Evolutionary conservation across 2,113 vertebrate species (phyloP).

Genomic region (Proterorhinus semilunaris): DNA sequence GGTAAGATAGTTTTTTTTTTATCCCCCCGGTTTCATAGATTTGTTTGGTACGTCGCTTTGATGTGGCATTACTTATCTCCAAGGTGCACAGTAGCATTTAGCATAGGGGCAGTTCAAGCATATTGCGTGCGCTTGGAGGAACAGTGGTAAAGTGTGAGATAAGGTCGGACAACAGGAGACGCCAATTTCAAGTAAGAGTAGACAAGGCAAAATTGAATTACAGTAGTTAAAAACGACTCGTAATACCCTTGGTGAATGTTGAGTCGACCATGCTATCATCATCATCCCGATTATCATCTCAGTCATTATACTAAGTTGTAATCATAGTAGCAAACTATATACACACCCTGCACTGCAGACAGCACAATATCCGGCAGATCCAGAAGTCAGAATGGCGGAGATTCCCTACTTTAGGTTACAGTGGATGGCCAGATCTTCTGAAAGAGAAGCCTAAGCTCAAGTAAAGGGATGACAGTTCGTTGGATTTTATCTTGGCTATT

Average conservation of each 20-base stretch:
- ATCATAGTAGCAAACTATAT: too few species aligned
- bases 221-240: neutral
- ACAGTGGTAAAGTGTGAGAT: neutral
- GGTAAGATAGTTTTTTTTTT: slow-evolving; percentile 19
- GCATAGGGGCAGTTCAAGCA: slow-evolving; percentile 29
- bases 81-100: slow-evolving; percentile 40
- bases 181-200: neutral
- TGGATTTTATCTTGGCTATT: too few species aligned
- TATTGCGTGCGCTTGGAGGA: slow-evolving; percentile 8
- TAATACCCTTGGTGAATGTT: neutral
- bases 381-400: too few species aligned
- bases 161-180: neutral
- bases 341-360: too few species aligned
- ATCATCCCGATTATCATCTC: too few species aligned
- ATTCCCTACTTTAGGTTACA: too few species aligned
- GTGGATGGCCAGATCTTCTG: too few species aligned
- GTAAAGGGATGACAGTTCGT: too few species aligned
- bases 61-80: slow-evolving; percentile 42
- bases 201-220: neutral
- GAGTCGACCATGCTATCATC: too few species aligned
- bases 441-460: too few species aligned
- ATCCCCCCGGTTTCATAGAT: slow-evolving; percentile 35
- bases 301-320: too few species aligned
- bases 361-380: too few species aligned
- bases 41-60: slow-evolving; percentile 29